Conservation (phyloP, 2,113 vertebrate species). For the Zeus faber region DNA sequence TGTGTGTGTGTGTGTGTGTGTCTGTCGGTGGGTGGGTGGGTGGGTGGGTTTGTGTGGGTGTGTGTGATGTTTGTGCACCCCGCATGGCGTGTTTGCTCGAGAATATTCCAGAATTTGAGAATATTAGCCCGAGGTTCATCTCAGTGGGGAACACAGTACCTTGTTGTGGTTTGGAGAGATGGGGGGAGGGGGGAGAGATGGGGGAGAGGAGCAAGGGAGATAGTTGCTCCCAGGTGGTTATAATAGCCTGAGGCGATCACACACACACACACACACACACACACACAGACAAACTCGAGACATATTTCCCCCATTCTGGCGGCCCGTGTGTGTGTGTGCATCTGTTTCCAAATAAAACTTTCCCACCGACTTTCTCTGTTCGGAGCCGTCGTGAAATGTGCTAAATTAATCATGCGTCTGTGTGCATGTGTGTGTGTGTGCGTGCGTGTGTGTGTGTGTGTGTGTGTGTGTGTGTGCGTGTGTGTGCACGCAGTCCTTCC, state of each 20-base stretch:
- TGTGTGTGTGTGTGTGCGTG: slow-evolving; percentile 10
- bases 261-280: neutral
- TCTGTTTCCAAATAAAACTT: too few species aligned
- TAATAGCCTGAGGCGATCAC: slow-evolving; percentile 5
- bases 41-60: neutral
- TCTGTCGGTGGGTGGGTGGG: slow-evolving; percentile 3
- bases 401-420: too few species aligned
- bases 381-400: too few species aligned
- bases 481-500: slow-evolving; percentile 79
- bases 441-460: slow-evolving; percentile 7
- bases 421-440: neutral
- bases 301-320: too few species aligned
- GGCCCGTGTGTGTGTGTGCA: neutral
- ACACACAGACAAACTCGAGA: too few species aligned
- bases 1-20: slow-evolving; percentile 14
- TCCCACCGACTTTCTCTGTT: too few species aligned
- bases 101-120: too few species aligned
- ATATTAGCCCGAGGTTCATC: too few species aligned
- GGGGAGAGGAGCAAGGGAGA: neutral
- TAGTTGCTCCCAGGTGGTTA: slow-evolving; percentile 4
- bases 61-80: too few species aligned
- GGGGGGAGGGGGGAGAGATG: neutral
- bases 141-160: too few species aligned
- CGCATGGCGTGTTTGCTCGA: too few species aligned
- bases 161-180: too few species aligned